Conservation (phyloP, 2,888 invertebrate genomes). For the Mythimna albipuncta region DNA sequence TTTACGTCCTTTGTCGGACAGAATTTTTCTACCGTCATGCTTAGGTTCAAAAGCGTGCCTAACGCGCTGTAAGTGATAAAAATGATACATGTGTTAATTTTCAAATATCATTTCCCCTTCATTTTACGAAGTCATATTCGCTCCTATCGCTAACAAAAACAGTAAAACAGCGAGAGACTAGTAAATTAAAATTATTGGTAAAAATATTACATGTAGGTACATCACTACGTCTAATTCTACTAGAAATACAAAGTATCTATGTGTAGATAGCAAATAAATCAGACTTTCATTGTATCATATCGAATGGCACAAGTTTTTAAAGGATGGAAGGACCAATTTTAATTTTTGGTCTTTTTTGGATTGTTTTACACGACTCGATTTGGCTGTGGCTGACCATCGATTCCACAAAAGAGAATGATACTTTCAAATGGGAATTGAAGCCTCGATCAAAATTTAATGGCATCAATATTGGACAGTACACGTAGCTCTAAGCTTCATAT, state of each 20-base stretch:
- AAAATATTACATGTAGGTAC: constrained; percentile 57
- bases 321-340: constrained; percentile 35
- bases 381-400: background rate
- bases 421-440: background rate
- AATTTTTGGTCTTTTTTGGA: constrained; percentile 8
- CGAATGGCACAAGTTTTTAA: constrained; percentile 57
- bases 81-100: constrained; percentile 41
- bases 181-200: constrained; percentile 67
- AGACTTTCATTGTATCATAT: constrained; percentile 57
- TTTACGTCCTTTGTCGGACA: background rate
- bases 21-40: constrained; percentile 11
- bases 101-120: constrained; percentile 26
- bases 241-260: constrained; percentile 54
- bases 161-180: constrained; percentile 69
- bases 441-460: background rate
- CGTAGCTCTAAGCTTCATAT: background rate
- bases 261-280: constrained; percentile 61
- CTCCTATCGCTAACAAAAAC: constrained; percentile 47
- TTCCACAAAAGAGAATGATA: background rate
- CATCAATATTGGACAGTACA: background rate
- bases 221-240: constrained; percentile 53
- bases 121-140: constrained; percentile 27
- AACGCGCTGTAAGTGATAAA: constrained; percentile 53
- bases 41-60: constrained; percentile 19
- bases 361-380: background rate